These are phyloP conservation scores for Dendropsophus ebraccatus DNA, from an alignment of 2,113 vertebrate species.

Conservation along the genomic window DNA sequence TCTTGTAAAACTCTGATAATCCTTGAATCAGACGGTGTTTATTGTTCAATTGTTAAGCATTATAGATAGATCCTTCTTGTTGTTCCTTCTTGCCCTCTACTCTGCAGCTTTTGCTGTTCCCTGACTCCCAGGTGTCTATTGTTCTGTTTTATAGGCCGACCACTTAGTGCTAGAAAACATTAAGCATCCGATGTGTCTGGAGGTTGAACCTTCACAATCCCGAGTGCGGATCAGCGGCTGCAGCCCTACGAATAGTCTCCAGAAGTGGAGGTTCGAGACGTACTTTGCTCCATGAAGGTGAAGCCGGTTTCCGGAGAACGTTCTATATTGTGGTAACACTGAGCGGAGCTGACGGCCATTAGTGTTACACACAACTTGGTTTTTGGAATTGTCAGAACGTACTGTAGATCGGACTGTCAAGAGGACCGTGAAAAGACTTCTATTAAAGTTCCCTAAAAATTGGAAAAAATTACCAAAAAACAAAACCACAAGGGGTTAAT, in stretches of 20 bases:
- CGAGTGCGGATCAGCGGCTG: constrained; percentile 72
- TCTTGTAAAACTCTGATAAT: no score
- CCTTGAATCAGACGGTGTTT: no score
- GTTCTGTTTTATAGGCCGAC: constrained; percentile 58
- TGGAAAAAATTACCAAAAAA: not conserved
- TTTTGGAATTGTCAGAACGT: not conserved
- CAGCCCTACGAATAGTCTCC: constrained; percentile 71
- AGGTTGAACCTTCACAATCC: constrained; percentile 65
- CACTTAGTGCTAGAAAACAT: constrained; percentile 79
- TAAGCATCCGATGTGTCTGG: constrained; percentile 77
- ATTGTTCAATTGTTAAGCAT: no score
- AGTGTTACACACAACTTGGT: not conserved
- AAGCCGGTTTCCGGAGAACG: rapidly evolving
- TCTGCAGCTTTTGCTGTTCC: not conserved
- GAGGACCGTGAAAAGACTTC: not conserved
- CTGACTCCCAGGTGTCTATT: not conserved
- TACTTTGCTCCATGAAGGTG: constrained; percentile 75
- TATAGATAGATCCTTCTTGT: no score
- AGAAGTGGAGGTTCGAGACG: constrained; percentile 91
- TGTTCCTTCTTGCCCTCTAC: no score
- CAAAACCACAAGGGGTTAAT: not conserved
- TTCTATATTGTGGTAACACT: not conserved
- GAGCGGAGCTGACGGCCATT: not conserved
- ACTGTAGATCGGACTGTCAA: not conserved
- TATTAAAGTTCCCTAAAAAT: not conserved